Evolutionary conservation across 1,140 invertebrate genomes (phyloP), one percentile per base, ranked within the genome.

Genomic region (Drosophila sechellia): DNA sequence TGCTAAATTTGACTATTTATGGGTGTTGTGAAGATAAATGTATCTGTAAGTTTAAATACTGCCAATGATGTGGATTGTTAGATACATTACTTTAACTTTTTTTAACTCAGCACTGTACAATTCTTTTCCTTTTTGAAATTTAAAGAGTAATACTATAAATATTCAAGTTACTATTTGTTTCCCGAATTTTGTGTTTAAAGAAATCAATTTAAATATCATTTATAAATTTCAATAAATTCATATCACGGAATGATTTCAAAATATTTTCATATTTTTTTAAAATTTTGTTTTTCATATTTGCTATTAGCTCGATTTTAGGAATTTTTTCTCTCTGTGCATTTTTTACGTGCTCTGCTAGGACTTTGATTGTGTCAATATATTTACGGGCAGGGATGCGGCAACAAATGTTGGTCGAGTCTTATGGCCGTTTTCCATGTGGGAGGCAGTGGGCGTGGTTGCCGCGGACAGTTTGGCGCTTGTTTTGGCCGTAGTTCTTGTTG

Each of bases 311-410:
- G 4, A 22, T 27, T 49, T 31, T 17, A 2, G 0, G 13, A 10
- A 1, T 1, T 17, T 45, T 27, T 31, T 50, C 52, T 22, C 63
- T 54, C 35, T 25, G 59, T 68, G 64, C 64, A n/a, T 5, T 17
- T 2, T 15, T 42, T 22, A 34, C 13, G 72, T 64, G 59, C 70
- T 39, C 10, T 27, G 34, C 35, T 77, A 77, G 35, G 61, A 22
- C 25, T 63, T 61, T 39, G 69, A 73, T 61, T 63, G 55, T 43
- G 50, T 49, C 54, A 69, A 70, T 75, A 86, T 87, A 87, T 89
- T 87, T 87, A 87, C 84, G 79, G 84, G 84, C 48, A 84, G 53
- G 50, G 76, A 77, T 53, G 61, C 65, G 56, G 84, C 85, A 58
- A 74, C 52, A 50, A 87, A 87, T 80, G 55, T 77, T 77, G 79